Evolutionary conservation across 2,888 invertebrate genomes (phyloP).

Genomic region (Syrista parreyssii): DNA sequence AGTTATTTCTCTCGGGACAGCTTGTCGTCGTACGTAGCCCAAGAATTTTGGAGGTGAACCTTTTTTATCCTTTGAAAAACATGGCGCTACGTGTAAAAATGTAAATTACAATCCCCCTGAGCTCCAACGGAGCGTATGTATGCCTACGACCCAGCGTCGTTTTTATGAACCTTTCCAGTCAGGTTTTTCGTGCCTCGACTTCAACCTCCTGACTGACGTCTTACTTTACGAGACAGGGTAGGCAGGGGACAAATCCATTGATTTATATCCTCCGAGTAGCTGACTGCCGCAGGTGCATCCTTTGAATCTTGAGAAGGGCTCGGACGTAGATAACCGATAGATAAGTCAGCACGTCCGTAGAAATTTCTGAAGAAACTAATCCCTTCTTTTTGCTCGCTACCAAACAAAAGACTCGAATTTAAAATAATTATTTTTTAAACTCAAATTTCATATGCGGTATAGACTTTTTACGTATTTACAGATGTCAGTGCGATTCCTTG

Average conservation of each 20-base stretch:
- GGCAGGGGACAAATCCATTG: conserved; percentile 21
- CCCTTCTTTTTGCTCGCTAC: not conserved
- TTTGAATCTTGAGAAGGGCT: conserved; percentile 15
- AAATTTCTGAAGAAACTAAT: not conserved
- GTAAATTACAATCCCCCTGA: not conserved
- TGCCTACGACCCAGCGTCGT: not conserved
- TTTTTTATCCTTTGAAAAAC: not conserved
- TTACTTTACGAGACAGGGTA: conserved; percentile 21
- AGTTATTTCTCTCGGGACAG: not conserved
- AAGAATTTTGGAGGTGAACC: not conserved
- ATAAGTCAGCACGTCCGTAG: conserved; percentile 3
- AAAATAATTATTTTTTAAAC: not conserved
- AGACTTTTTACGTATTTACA: not conserved
- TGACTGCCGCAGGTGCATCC: conserved; percentile 21
- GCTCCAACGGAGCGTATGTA: not conserved
- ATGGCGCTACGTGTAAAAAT: not conserved
- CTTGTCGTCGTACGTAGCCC: not conserved
- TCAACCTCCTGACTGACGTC: conserved; percentile 13
- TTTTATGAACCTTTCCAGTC: not conserved
- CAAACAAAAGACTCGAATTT: not conserved
- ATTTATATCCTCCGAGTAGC: conserved; percentile 19
- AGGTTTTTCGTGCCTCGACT: not conserved
- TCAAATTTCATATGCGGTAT: not conserved
- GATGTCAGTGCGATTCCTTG: not conserved
- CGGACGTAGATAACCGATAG: not conserved